These are phyloP conservation scores for Drosophila engyochracea DNA, from an alignment of 2,888 invertebrate species.

Conservation along the genomic window DNA sequence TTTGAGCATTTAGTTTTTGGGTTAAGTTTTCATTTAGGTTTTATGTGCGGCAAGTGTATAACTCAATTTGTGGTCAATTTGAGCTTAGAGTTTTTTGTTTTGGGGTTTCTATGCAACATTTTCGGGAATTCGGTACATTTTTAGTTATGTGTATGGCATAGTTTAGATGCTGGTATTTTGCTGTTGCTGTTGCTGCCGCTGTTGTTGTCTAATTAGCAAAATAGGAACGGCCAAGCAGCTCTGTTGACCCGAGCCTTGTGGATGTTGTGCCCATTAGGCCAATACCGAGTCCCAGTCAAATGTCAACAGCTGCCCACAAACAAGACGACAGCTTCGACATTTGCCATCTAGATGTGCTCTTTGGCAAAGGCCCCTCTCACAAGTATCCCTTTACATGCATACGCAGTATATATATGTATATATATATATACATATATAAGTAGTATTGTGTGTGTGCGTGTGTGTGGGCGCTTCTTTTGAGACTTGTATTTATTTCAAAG, in stretches of 20 bases:
- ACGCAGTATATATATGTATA: conserved; percentile 5
- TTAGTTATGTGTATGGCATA: conserved; percentile 28
- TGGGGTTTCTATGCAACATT: conserved; percentile 14
- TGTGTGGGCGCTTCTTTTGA: conserved; percentile 18
- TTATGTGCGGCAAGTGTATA: conserved; percentile 26
- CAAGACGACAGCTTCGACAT: conserved; percentile 44
- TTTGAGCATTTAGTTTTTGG: conserved; percentile 21
- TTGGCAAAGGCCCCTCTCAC: conserved; percentile 52
- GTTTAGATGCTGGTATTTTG: conserved; percentile 30
- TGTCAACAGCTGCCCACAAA: conserved; percentile 70
- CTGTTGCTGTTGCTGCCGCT: conserved; percentile 26
- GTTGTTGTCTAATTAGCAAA: conserved; percentile 67
- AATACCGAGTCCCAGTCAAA: conserved; percentile 49
- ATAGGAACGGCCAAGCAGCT: conserved; percentile 16
- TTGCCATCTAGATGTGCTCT: conserved; percentile 20
- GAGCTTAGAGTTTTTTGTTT: conserved; percentile 5
- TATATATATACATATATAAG: neutral
- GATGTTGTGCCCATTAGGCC: conserved; percentile 27
- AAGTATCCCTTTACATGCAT: conserved; percentile 12
- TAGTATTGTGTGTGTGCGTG: conserved; percentile 15
- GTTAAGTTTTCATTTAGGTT: conserved; percentile 6
- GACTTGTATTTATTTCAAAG: conserved; percentile 51
- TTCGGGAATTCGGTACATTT: conserved; percentile 12
- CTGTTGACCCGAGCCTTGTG: conserved; percentile 27
- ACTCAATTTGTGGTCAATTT: conserved; percentile 57